These are phyloP conservation scores for Australoheros scitulus DNA, from an alignment of 2,113 vertebrate species.

Conservation along the genomic window DNA sequence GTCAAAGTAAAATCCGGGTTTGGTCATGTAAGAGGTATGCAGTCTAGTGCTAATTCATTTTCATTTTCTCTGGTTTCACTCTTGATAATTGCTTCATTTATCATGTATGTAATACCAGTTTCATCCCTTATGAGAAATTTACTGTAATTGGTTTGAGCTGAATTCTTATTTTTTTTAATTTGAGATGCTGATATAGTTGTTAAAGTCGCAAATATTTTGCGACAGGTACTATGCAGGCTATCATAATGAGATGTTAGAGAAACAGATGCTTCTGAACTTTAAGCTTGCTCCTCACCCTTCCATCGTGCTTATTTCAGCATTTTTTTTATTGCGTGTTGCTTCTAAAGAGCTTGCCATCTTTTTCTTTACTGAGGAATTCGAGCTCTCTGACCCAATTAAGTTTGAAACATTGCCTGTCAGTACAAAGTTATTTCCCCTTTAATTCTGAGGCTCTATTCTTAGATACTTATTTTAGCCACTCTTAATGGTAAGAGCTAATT, in stretches of 20 bases:
- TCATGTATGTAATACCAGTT: not conserved
- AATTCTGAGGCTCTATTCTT: conserved; percentile 35
- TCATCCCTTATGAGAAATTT: not conserved
- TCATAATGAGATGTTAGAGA: conserved; percentile 12
- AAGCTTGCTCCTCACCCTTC: conserved; percentile 6
- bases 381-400: conserved; percentile 46
- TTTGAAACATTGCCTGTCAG: conserved; percentile 42
- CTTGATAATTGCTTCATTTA: conserved; percentile 7
- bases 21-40: not conserved
- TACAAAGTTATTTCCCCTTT: conserved; percentile 12
- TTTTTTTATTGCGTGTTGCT: conserved; percentile 8
- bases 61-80: not conserved
- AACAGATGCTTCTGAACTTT: conserved; percentile 41
- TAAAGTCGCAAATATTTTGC: not conserved
- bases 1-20: conserved; percentile 19
- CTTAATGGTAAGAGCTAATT: conserved; percentile 27
- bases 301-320: conserved; percentile 23
- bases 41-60: not conserved
- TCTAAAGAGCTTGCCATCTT: conserved; percentile 11
- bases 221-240: conserved; percentile 1
- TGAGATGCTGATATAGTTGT: not conserved
- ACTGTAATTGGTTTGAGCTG: not conserved
- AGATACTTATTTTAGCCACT: conserved; percentile 10
- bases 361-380: conserved; percentile 35
- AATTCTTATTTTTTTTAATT: not conserved